Conservation (phyloP, 2,797 vertebrate genomes). For the Halcyon badia region DNA sequence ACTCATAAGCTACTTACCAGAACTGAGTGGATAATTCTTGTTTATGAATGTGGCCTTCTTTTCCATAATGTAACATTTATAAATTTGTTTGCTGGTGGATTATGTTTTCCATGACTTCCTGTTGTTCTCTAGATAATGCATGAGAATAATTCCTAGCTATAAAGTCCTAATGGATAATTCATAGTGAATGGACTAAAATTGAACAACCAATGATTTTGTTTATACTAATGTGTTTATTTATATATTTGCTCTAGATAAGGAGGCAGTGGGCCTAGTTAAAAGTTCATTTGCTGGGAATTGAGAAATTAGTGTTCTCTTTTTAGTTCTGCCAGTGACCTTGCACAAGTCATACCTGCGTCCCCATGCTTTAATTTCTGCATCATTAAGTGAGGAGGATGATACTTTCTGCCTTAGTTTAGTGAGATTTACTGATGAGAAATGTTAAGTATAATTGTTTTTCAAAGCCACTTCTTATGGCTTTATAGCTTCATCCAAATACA, state of each 20-base stretch:
- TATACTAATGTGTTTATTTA: neutral
- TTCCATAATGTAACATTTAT: neutral
- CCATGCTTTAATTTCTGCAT: conserved; percentile 37
- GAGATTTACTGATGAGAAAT: conserved; percentile 28
- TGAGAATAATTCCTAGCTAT: neutral
- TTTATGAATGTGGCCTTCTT: conserved; percentile 12
- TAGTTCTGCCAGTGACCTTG: conserved; percentile 11
- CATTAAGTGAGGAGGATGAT: conserved; percentile 40
- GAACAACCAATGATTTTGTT: neutral
- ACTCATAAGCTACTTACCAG: neutral
- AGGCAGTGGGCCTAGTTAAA: neutral
- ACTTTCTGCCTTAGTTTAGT: neutral
- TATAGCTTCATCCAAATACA: neutral
- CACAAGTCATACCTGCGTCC: neutral
- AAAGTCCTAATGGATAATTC: neutral
- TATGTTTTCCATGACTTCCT: neutral
- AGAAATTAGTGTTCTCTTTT: neutral
- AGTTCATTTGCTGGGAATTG: neutral
- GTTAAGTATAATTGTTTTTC: conserved; percentile 22
- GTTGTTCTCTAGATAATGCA: neutral
- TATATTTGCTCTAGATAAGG: neutral
- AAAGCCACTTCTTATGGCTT: neutral
- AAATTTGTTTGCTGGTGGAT: neutral
- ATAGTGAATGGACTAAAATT: neutral
- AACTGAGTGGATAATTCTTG: neutral